A percentile compares a stretch with the other conserved stretches of the same genome.
Evolutionary conservation across 2,888 invertebrate species (phyloP).

Genomic region (Pandemis cinnamomeana): DNA sequence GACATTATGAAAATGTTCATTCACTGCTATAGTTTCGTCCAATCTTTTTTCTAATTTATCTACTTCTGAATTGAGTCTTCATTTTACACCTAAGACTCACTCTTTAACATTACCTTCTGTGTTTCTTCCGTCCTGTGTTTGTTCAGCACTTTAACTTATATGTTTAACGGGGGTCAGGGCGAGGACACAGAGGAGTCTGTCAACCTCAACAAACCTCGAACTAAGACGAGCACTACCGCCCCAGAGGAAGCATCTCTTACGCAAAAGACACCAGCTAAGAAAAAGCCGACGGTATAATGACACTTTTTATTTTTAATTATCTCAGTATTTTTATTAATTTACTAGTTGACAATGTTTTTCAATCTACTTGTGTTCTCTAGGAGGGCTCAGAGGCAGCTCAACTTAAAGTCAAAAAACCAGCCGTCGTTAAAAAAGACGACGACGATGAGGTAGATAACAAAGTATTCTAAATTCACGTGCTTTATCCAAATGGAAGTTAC

Average conservation of each 20-base stretch:
- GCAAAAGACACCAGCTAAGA: slow-evolving; percentile 81
- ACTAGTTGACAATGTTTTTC: slow-evolving; percentile 17
- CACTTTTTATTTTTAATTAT: slow-evolving; percentile 63
- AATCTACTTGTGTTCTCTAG: slow-evolving; percentile 56
- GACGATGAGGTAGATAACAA: slow-evolving; percentile 69
- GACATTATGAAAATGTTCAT: slow-evolving; percentile 46
- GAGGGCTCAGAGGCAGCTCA: slow-evolving; percentile 77
- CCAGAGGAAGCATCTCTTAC: slow-evolving; percentile 81
- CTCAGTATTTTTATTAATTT: slow-evolving; percentile 55
- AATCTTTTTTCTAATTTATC: slow-evolving; percentile 34
- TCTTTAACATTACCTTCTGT: slow-evolving; percentile 25
- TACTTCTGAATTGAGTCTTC: slow-evolving; percentile 8
- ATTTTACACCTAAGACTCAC: background rate
- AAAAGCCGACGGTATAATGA: slow-evolving; percentile 77
- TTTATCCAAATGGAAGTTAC: slow-evolving; percentile 5
- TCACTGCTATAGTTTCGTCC: slow-evolving; percentile 36
- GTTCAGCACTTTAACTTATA: slow-evolving; percentile 49
- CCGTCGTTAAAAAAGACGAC: slow-evolving; percentile 74
- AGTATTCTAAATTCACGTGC: slow-evolving; percentile 18
- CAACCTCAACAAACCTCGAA: slow-evolving; percentile 77
- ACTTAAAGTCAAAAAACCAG: slow-evolving; percentile 80
- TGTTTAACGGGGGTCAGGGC: slow-evolving; percentile 67
- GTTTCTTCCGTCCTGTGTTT: slow-evolving; percentile 34
- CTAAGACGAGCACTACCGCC: slow-evolving; percentile 80
- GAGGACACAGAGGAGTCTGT: slow-evolving; percentile 81